phyloP scores from a whole-genome alignment of 2,113 vertebrate species.

The Centrocercus urophasianus region DNA sequence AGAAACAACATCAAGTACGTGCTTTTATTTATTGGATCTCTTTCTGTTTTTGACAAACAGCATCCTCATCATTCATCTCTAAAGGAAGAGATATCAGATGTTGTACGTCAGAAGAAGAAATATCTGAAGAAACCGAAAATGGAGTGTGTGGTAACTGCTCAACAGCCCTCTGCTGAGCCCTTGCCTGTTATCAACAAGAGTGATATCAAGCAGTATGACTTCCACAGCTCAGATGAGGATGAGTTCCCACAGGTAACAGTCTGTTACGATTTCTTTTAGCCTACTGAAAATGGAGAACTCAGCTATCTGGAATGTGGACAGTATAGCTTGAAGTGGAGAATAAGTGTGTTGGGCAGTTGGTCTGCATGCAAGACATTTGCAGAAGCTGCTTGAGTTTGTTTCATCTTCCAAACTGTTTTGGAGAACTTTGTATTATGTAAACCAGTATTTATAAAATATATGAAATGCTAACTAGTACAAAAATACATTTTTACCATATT shows the following conservation, averaged over 20 bases:
- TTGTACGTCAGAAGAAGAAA: slow-evolving; percentile 89
- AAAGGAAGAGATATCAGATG: slow-evolving; percentile 85
- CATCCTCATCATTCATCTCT: slow-evolving; percentile 84
- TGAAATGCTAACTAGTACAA: not conserved
- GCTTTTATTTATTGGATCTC: not conserved
- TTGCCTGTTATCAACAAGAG: slow-evolving; percentile 85
- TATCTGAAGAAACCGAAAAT: slow-evolving; percentile 86
- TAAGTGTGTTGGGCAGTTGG: too few species aligned
- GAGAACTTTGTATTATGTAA: not conserved
- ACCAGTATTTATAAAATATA: not conserved
- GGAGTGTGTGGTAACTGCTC: slow-evolving; percentile 79
- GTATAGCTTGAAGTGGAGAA: not conserved
- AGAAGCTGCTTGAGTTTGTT: not conserved
- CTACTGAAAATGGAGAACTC: fast-evolving
- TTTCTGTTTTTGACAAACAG: slow-evolving; percentile 66
- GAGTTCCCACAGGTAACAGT: slow-evolving; percentile 87
- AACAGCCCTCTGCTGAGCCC: slow-evolving; percentile 81
- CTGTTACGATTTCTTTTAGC: not conserved
- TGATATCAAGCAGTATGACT: slow-evolving; percentile 95
- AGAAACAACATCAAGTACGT: slow-evolving; percentile 18
- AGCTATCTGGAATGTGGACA: not conserved
- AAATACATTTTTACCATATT: not conserved
- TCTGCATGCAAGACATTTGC: too few species aligned
- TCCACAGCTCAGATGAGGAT: slow-evolving; percentile 95
- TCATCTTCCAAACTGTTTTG: not conserved